Evolutionary conservation across 2,113 vertebrate genomes (phyloP).

Genomic region (Nanorana parkeri): DNA sequence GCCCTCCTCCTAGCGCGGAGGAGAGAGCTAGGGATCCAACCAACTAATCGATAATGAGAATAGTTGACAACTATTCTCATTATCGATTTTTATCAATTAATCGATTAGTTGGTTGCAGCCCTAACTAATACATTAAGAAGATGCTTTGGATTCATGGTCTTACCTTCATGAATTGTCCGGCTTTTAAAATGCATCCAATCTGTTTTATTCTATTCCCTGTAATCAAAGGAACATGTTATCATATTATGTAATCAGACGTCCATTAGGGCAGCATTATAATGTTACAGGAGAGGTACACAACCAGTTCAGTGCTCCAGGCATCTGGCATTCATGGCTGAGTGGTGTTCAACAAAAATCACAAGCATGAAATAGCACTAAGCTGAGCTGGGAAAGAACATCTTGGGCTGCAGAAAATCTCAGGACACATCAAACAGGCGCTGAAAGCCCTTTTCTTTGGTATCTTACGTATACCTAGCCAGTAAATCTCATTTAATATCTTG

Average conservation of each 20-base stretch:
- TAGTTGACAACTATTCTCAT: too few species aligned
- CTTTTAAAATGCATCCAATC: too few species aligned
- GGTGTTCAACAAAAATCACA: neutral
- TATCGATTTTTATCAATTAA: too few species aligned
- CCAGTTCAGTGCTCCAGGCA: neutral
- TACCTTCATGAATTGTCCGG: too few species aligned
- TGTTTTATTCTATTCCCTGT: neutral
- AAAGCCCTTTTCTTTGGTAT: neutral
- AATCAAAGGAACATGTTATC: neutral
- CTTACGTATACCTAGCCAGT: neutral
- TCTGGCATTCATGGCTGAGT: slow-evolving; percentile 30
- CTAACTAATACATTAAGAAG: too few species aligned
- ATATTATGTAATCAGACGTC: slow-evolving; percentile 34
- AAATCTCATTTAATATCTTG: slow-evolving; percentile 31
- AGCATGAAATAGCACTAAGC: slow-evolving; percentile 1
- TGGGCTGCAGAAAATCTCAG: neutral
- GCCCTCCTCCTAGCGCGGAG: too few species aligned
- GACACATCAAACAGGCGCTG: neutral
- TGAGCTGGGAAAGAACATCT: neutral
- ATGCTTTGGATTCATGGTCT: too few species aligned
- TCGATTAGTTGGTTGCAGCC: too few species aligned
- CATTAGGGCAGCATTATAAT: neutral
- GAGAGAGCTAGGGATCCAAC: too few species aligned
- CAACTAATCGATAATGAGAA: too few species aligned
- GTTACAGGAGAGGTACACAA: slow-evolving; percentile 5